Conservation (phyloP, 1,140 invertebrate species). For the Drosophila lacertosa region DNA sequence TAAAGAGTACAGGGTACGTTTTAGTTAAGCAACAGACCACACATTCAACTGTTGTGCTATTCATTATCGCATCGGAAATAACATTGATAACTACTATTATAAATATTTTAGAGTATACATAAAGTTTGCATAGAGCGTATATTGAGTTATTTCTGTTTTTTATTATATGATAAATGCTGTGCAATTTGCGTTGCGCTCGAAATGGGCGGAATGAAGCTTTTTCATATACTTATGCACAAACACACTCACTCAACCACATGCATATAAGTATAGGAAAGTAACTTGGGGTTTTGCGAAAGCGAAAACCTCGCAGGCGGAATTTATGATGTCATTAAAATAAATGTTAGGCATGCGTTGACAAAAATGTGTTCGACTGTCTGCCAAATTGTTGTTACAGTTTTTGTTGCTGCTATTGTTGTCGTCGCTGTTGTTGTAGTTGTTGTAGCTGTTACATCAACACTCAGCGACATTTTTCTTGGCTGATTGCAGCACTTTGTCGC, state of each 20-base stretch:
- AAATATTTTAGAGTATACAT: not conserved
- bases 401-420: conserved; percentile 7
- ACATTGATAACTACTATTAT: not conserved
- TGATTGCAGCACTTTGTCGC: conserved; percentile 73
- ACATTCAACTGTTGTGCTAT: not conserved
- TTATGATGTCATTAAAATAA: conserved; percentile 81
- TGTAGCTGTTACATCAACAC: conserved; percentile 46
- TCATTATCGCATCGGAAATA: too few species aligned
- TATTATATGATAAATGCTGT: conserved; percentile 68
- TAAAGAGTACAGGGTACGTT: too few species aligned
- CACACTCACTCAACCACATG: conserved; percentile 5
- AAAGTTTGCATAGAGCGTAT: not conserved
- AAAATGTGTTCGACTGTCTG: conserved; percentile 52
- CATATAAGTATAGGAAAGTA: conserved; percentile 29
- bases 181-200: conserved; percentile 41
- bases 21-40: too few species aligned
- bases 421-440: conserved; percentile 27
- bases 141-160: conserved; percentile 25
- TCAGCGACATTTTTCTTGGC: conserved; percentile 53
- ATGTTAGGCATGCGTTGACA: conserved; percentile 76
- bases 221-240: conserved; percentile 50
- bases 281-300: conserved; percentile 25
- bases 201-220: conserved; percentile 37
- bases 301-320: conserved; percentile 58
- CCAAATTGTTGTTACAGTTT: conserved; percentile 36